A percentile compares a stretch with the other conserved stretches of the same genome.
phyloP scores from a whole-genome alignment of 2,797 vertebrate species.

The Mormyrops attenuatus region DNA sequence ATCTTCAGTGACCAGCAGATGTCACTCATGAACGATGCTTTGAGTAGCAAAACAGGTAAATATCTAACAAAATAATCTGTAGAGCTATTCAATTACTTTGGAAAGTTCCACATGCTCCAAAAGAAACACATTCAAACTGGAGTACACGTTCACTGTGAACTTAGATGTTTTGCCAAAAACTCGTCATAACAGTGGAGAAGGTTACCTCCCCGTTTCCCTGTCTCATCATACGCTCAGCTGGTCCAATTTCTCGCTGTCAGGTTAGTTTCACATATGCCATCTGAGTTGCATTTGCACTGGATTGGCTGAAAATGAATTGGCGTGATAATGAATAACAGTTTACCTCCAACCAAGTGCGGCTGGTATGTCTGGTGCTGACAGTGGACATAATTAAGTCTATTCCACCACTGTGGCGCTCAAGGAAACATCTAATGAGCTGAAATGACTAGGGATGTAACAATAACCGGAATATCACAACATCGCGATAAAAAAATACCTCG shows the following conservation, averaged over 20 bases:
- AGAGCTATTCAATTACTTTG: not conserved
- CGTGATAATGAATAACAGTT: not conserved
- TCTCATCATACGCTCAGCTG: not conserved
- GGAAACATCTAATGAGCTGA: not conserved
- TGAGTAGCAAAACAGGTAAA: not conserved
- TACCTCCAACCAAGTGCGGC: not conserved
- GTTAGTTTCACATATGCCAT: not conserved
- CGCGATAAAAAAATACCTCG: too few species aligned
- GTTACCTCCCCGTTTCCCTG: not conserved
- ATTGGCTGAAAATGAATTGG: not conserved
- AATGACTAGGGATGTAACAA: not conserved
- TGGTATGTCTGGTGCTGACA: not conserved
- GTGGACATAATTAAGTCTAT: not conserved
- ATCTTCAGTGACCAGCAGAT: conserved; percentile 1
- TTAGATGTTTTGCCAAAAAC: not conserved
- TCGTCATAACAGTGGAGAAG: not conserved
- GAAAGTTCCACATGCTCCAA: not conserved
- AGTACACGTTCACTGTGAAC: not conserved
- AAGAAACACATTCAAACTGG: not conserved
- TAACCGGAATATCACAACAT: too few species aligned
- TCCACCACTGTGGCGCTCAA: not conserved
- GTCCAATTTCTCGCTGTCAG: not conserved
- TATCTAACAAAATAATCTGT: not conserved
- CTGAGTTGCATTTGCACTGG: not conserved
- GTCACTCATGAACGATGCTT: conserved; percentile 3